Base-by-base conservation (phyloP, 1,140 invertebrate species). In the Drosophila parvula region DNA sequence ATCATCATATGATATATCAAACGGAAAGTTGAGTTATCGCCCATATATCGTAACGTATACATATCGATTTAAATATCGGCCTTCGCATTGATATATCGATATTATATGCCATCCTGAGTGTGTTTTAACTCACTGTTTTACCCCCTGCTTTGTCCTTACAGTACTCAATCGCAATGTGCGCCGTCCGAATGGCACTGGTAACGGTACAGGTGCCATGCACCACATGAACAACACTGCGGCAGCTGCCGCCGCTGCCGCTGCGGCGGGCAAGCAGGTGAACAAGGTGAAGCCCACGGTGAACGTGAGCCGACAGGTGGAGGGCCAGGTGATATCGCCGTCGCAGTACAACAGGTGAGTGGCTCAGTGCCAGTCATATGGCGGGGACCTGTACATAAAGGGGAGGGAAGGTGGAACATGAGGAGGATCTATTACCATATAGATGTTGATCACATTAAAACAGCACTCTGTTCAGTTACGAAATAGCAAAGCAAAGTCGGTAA, bases 211-310 rank as follows among this genome's bases (percentile, higher is more conserved):
- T 74, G 93, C 67, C 94, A 55, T 94, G 93, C 79, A 93, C 93
- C 93, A 96, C 82, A 93, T 95, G 92, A 95, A 95, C 90, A 95
- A 88, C 28, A 89, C 85, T 9, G 77, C 85, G 6, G 84, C 69
- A 14, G 79, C 83, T 10, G 80, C 83, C 7, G 84, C 94, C 5
- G 79, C 84, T n/a, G 77, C 84, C 22, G 85, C 94, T 11, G 78
- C 94, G n/a, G 94, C 94, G 60, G 95, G 94, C 64, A 95, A 96
- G 91, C 96, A 97, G 92, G 96, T 97, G 83, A 97, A 97, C 93
- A 97, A 97, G 92, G 96, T 97, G 80, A 97, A 97, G 92, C 96
- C 96, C 36, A 96, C 96, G 84, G 95, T 96, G 53, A 96, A 96
- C 89, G 81, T 88, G 41, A 86, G 84, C 61, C 67, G 83, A 12